These are phyloP conservation scores for Drusus annulatus DNA, from an alignment of 1,140 invertebrate species.

Conservation along the genomic window DNA sequence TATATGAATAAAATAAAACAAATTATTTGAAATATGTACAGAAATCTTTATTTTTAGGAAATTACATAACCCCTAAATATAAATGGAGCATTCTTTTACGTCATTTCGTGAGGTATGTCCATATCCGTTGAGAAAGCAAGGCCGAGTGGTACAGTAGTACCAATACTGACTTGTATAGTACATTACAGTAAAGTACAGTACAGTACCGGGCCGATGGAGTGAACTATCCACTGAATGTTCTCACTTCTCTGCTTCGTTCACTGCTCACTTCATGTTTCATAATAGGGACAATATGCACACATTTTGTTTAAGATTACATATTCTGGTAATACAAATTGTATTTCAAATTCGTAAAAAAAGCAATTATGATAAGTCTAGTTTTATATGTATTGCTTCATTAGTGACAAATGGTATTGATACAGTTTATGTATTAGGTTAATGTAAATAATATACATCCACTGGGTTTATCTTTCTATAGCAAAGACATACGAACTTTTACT, in stretches of 20 bases:
- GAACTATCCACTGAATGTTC: conserved; percentile 3
- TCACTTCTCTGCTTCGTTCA: neutral
- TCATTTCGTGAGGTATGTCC: conserved; percentile 61
- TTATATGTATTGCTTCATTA: conserved; percentile 59
- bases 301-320: conserved; percentile 59
- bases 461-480: conserved; percentile 44
- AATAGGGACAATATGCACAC: conserved; percentile 57
- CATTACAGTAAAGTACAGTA: no score
- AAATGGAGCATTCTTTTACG: conserved; percentile 62
- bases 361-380: conserved; percentile 58
- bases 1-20: conserved; percentile 64
- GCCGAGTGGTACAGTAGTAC: conserved; percentile 48
- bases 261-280: conserved; percentile 49
- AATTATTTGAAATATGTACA: conserved; percentile 70
- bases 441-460: conserved; percentile 54
- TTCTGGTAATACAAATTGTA: conserved; percentile 58
- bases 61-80: conserved; percentile 67
- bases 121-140: conserved; percentile 62
- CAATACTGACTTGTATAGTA: no score
- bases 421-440: conserved; percentile 46
- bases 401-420: conserved; percentile 56
- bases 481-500: conserved; percentile 42
- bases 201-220: conserved; percentile 21
- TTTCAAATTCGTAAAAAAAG: conserved; percentile 57
- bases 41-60: conserved; percentile 71